phyloP scores from a whole-genome alignment of 1,140 invertebrate genomes.

The Hermetia illucens region DNA sequence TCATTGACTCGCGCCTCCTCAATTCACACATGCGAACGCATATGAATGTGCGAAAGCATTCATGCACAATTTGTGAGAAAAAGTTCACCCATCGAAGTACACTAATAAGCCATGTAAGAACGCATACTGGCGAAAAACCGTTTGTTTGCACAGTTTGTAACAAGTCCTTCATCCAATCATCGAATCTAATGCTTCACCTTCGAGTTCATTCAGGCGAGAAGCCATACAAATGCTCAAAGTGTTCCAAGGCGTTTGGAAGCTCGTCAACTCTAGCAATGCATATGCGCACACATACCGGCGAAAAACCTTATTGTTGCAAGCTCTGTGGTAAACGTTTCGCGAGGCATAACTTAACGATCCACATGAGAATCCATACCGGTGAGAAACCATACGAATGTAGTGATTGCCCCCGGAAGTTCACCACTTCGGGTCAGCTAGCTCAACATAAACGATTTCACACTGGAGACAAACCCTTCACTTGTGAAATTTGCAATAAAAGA shows the following conservation, averaged over 20 bases:
- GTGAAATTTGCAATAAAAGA: constrained; percentile 26
- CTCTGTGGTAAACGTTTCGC: constrained; percentile 42
- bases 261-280: constrained; percentile 46
- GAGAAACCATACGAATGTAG: constrained; percentile 47
- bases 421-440: constrained; percentile 28
- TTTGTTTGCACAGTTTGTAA: constrained; percentile 44
- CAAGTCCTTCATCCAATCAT: constrained; percentile 51
- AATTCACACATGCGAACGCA: constrained; percentile 38
- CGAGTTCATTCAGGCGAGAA: constrained; percentile 45
- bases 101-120: constrained; percentile 41
- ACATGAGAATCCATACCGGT: constrained; percentile 50
- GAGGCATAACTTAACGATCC: constrained; percentile 28
- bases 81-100: constrained; percentile 44
- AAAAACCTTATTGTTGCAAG: constrained; percentile 49
- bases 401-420: constrained; percentile 30
- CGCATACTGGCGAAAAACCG: constrained; percentile 51
- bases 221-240: constrained; percentile 35
- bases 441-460: constrained; percentile 36
- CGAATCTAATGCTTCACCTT: constrained; percentile 69
- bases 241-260: constrained; percentile 38
- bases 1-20: constrained; percentile 25
- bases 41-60: constrained; percentile 38
- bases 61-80: constrained; percentile 39
- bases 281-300: constrained; percentile 49
- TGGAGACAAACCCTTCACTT: constrained; percentile 32